A percentile compares a stretch with the other conserved stretches of the same genome.
These are phyloP conservation scores for Sycophila texana DNA, from an alignment of 2,888 invertebrate species.

Conservation along the genomic window DNA sequence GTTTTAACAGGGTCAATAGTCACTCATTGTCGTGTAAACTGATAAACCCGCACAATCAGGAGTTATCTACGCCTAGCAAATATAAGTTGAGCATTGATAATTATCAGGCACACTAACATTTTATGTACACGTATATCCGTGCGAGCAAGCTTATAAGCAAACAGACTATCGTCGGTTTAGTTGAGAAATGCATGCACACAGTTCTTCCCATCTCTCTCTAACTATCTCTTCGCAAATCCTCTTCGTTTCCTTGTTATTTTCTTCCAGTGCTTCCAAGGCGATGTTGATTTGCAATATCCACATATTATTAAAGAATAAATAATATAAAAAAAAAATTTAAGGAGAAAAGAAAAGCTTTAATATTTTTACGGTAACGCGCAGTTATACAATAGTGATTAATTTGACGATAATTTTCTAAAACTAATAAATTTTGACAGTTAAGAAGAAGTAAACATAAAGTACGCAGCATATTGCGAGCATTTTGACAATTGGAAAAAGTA, in stretches of 20 bases:
- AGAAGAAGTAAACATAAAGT: too few relatives aligned
- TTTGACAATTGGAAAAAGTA: too few relatives aligned
- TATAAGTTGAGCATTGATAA: conserved; percentile 31
- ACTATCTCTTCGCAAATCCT: neutral
- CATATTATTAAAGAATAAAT: too few relatives aligned
- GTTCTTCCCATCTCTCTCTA: neutral
- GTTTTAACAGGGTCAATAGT: conserved; percentile 58
- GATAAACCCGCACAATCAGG: conserved; percentile 36
- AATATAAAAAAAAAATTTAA: too few relatives aligned
- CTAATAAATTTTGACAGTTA: too few relatives aligned
- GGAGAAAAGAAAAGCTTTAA: too few relatives aligned
- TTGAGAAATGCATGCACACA: neutral
- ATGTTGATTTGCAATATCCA: too few relatives aligned
- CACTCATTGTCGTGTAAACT: conserved; percentile 46
- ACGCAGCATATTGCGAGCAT: too few relatives aligned
- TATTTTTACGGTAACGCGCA: too few relatives aligned
- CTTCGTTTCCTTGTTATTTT: neutral
- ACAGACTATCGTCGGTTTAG: neutral
- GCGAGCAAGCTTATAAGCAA: neutral
- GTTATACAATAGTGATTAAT: too few relatives aligned
- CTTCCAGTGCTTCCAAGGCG: neutral
- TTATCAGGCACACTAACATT: conserved; percentile 18
- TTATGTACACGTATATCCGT: conserved; percentile 11
- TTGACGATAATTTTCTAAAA: too few relatives aligned
- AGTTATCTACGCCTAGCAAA: conserved; percentile 44